Evolutionary conservation across 2,888 invertebrate genomes (phyloP), one percentile per base, ranked within the genome.

Genomic region (Andrena camellia): DNA sequence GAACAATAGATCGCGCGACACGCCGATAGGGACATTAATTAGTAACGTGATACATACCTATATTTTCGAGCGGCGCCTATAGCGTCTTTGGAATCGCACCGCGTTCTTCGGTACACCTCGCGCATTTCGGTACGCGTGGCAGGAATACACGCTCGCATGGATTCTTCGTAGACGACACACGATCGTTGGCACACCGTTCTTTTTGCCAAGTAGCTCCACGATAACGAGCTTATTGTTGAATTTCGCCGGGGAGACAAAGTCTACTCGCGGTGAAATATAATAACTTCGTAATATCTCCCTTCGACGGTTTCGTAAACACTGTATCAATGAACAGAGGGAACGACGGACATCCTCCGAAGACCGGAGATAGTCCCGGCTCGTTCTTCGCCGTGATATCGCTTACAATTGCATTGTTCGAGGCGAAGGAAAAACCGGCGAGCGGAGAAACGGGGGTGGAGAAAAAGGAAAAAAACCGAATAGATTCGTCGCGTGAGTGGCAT

Each of bases 151-250:
- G 20, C 23, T 23, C 20, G 54, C 10, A 13, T 10, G 57, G 52
- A 57, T 52, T 52, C 52, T 20, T 52, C 52, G 20, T 52, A 52
- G 52, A 52, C 23, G 23, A 57, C 57, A n/a, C 8, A 10, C 10
- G 23, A 26, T 23, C 57, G 23, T 31, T n/a, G 66, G 17, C 50
- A 13, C 62, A 48, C 60, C 71, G 13, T 67, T 68, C 66, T 79
- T 78, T 87, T 80, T 70, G 35, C 64, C 48, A 35, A 70, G 42
- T 35, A 60, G 33, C 77, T 31, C 60, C 26, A 52, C 31, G 85
- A 84, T 83, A 81, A 87, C 67, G 20, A 23, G 79, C 64, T 78
- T 75, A 75, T 79, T 64, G 83, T 81, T 69, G 84, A 83, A 81
- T 84, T 81, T 78, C 60, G 64, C 62, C 52, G 64, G 70, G 59